Evolutionary conservation across 2,888 invertebrate genomes (phyloP).

Genomic region (Hydraecia micacea): DNA sequence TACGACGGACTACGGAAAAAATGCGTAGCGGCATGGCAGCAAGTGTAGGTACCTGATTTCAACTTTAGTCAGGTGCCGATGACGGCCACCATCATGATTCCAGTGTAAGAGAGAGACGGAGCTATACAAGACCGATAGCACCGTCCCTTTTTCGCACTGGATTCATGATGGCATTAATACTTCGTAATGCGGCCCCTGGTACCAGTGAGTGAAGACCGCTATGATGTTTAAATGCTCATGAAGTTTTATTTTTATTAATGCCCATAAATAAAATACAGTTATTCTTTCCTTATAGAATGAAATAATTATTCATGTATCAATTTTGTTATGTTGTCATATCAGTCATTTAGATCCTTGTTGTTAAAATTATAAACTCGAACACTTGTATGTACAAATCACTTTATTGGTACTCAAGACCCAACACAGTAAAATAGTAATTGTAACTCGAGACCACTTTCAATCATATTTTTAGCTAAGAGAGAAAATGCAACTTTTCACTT

Average conservation of each 20-base stretch:
- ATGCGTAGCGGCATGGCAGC: slow-evolving; percentile 9
- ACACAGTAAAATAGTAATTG: no score
- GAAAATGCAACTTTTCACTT: no score
- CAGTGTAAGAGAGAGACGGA: neutral
- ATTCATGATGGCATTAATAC: no score
- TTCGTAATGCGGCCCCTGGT: no score
- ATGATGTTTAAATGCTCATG: neutral
- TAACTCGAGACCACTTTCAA: no score
- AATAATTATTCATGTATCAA: neutral
- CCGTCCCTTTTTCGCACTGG: no score
- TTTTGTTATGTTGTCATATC: neutral
- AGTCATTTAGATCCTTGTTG: neutral
- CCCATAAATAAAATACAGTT: neutral
- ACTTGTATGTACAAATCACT: no score
- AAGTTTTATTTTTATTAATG: neutral
- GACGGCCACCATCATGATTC: neutral
- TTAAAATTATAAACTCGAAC: no score
- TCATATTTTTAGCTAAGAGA: no score
- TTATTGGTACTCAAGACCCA: no score
- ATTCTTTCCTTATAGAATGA: neutral
- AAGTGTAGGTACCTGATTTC: neutral
- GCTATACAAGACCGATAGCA: no score
- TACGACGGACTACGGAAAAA: slow-evolving; percentile 38
- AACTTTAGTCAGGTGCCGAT: neutral
- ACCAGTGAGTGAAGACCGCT: neutral